Conservation (phyloP, 2,888 invertebrate species). For the Uropetala carovei region DNA sequence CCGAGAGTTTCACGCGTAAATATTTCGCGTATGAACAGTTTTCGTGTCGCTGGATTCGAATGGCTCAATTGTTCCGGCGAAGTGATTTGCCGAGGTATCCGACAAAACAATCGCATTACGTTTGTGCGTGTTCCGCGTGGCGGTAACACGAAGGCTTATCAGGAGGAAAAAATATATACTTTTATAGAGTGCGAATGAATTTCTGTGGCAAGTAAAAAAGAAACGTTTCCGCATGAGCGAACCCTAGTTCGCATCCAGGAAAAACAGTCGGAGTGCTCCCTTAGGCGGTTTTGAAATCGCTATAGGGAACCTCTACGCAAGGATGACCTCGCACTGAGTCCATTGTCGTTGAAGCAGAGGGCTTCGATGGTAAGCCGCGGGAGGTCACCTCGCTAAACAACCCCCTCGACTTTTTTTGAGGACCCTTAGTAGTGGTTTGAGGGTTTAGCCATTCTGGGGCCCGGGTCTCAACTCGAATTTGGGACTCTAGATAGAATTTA, state of each 20-base stretch:
- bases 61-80: slow-evolving; percentile 29
- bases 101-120: slow-evolving; percentile 35
- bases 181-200: too few species aligned
- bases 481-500: too few species aligned
- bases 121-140: slow-evolving; percentile 30
- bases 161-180: not conserved
- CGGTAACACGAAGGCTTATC: not conserved
- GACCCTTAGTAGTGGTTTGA: not conserved
- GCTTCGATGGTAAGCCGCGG: not conserved
- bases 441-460: too few species aligned
- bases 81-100: not conserved
- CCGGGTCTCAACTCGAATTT: too few species aligned
- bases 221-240: not conserved
- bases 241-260: not conserved
- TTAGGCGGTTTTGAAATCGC: slow-evolving; percentile 9
- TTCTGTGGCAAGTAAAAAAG: not conserved
- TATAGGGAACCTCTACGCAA: not conserved
- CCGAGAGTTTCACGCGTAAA: not conserved
- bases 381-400: slow-evolving; percentile 6
- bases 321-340: not conserved
- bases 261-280: slow-evolving; percentile 38
- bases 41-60: slow-evolving; percentile 21
- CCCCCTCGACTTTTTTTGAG: not conserved
- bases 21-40: not conserved
- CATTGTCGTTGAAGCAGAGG: slow-evolving; percentile 40